These are phyloP conservation scores for Recurvirostra avosetta DNA, from an alignment of 2,113 vertebrate species.

Conservation along the genomic window DNA sequence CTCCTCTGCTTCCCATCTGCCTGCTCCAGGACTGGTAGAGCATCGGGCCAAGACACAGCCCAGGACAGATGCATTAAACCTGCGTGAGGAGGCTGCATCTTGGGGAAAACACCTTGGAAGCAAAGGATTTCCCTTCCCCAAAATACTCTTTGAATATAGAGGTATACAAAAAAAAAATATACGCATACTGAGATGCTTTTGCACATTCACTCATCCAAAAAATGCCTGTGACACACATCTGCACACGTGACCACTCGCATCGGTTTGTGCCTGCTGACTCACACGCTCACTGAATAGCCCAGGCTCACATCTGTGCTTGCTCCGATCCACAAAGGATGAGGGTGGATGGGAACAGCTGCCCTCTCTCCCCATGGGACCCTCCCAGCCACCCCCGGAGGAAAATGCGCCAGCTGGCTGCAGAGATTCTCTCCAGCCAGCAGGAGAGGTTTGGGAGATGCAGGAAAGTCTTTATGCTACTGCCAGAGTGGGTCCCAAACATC, in stretches of 20 bases:
- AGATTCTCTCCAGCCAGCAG: neutral
- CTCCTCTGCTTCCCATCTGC: neutral
- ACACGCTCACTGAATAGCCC: neutral
- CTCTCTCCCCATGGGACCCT: neutral
- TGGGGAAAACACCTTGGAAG: neutral
- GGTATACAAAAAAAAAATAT: slow-evolving; percentile 17
- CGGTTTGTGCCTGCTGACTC: slow-evolving; percentile 21
- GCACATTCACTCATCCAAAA: slow-evolving; percentile 47
- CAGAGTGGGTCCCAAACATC: neutral
- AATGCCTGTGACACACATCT: slow-evolving; percentile 26
- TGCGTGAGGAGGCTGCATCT: neutral
- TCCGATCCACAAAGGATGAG: neutral
- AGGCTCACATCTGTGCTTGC: neutral
- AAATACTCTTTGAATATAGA: neutral
- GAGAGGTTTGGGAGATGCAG: neutral
- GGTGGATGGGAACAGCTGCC: slow-evolving; percentile 30
- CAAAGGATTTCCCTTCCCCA: slow-evolving; percentile 2
- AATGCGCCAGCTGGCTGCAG: neutral
- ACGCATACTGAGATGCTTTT: neutral
- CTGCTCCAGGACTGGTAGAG: neutral
- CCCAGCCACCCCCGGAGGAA: neutral
- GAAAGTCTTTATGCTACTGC: neutral
- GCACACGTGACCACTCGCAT: neutral
- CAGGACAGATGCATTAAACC: neutral
- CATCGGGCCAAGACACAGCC: neutral